Conservation (phyloP, 2,113 vertebrate genomes). For the Calyptommatus sinebrachiatus region DNA sequence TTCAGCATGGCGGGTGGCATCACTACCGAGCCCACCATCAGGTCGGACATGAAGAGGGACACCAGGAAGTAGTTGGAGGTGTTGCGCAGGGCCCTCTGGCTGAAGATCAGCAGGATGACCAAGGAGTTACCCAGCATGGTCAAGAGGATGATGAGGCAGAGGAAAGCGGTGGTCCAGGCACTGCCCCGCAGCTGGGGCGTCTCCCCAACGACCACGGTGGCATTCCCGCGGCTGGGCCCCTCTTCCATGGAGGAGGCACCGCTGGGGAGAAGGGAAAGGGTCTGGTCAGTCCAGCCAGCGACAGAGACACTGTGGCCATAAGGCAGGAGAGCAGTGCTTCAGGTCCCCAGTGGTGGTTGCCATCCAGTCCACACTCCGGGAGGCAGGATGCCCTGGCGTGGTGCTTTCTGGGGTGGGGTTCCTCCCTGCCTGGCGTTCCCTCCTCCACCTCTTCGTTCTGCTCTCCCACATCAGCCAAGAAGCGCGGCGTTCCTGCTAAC, state of each 20-base stretch:
- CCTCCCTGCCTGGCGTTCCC: not conserved
- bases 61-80: constrained; percentile 96
- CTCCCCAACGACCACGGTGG: constrained; percentile 50
- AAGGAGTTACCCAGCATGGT: constrained; percentile 84
- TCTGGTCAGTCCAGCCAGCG: constrained; percentile 35
- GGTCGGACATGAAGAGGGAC: constrained; percentile 93
- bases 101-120: constrained; percentile 87
- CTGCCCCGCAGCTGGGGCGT: constrained; percentile 63
- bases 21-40: constrained; percentile 96
- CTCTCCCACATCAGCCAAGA: constrained; percentile 19
- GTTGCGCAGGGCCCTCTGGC: constrained; percentile 89
- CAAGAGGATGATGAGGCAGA: constrained; percentile 87
- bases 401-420: not conserved
- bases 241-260: constrained; percentile 53
- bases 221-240: not conserved
- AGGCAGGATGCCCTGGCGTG: not conserved
- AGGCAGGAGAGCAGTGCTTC: accelerated
- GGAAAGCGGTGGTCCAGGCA: constrained; percentile 81
- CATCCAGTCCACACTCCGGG: accelerated
- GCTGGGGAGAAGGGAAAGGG: not conserved
- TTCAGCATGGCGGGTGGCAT: constrained; percentile 98
- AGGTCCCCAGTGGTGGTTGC: constrained; percentile 1
- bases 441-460: not conserved
- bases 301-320: not conserved
- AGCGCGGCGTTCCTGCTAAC: not conserved